Conservation (phyloP, 2,888 invertebrate species). For the Coelinius sp. region DNA sequence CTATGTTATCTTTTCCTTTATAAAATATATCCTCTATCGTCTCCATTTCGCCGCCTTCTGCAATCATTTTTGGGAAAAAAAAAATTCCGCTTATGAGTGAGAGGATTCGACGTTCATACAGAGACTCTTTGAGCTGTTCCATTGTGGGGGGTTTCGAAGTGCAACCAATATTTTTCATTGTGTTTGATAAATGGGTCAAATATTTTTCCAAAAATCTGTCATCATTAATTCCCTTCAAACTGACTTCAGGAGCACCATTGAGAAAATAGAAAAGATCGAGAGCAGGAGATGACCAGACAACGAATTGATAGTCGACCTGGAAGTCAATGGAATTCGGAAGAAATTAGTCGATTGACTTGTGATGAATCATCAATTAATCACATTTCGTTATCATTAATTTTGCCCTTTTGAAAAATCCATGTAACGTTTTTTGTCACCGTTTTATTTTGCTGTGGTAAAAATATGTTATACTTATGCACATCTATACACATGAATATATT, state of each 20-base stretch:
- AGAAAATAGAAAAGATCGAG: slow-evolving; percentile 55
- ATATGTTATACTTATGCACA: no score
- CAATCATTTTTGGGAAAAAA: slow-evolving; percentile 51
- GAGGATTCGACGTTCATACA: slow-evolving; percentile 51
- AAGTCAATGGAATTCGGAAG: no score
- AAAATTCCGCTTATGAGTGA: slow-evolving; percentile 47
- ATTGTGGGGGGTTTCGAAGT: slow-evolving; percentile 50
- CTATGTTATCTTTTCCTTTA: slow-evolving; percentile 42
- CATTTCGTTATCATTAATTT: no score
- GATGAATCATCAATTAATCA: no score
- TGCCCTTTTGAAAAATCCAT: no score
- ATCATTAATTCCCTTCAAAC: slow-evolving; percentile 46
- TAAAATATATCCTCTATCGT: slow-evolving; percentile 42
- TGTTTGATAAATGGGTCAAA: slow-evolving; percentile 39
- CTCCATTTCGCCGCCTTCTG: slow-evolving; percentile 45
- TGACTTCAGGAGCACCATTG: slow-evolving; percentile 45
- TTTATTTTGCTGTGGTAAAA: no score
- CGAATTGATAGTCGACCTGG: slow-evolving; percentile 57
- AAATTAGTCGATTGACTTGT: no score
- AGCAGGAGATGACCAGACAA: slow-evolving; percentile 54
- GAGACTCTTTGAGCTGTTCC: slow-evolving; percentile 45
- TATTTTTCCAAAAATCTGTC: slow-evolving; percentile 49
- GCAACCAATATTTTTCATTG: slow-evolving; percentile 50
- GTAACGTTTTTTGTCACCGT: no score
- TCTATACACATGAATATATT: no score